Evolutionary conservation across 2,797 vertebrate species (phyloP).

Genomic region (Propithecus perrieri): DNA sequence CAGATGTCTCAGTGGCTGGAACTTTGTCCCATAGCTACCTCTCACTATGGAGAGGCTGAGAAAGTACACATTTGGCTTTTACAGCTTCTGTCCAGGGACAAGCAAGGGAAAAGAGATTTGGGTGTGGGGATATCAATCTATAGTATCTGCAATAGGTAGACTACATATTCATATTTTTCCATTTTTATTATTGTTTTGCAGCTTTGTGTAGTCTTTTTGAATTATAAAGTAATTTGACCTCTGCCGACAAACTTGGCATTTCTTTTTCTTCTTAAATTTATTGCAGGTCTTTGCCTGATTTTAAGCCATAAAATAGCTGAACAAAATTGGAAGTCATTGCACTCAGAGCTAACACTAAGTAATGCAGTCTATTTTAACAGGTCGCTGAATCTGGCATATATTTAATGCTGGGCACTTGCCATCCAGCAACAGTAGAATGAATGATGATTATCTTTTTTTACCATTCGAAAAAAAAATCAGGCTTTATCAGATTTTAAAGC

Average conservation of each 20-base stretch:
- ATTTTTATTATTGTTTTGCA: conserved; percentile 6
- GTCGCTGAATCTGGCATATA: neutral
- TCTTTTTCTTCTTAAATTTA: conserved; percentile 18
- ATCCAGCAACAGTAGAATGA: conserved; percentile 32
- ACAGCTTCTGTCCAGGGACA: neutral
- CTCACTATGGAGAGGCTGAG: neutral
- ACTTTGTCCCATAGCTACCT: neutral
- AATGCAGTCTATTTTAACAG: conserved; percentile 42
- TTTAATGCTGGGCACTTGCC: conserved; percentile 22
- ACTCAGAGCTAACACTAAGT: conserved; percentile 30
- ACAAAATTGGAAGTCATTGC: conserved; percentile 35
- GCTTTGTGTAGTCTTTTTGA: neutral
- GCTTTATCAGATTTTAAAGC: conserved; percentile 23
- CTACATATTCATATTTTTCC: neutral
- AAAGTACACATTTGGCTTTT: neutral
- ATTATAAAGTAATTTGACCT: conserved; percentile 29
- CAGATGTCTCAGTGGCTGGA: neutral
- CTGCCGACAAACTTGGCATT: conserved; percentile 1
- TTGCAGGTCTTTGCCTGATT: conserved; percentile 21
- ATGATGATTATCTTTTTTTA: conserved; percentile 34
- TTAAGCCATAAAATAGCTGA: conserved; percentile 40
- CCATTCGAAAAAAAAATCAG: neutral
- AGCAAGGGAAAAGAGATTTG: neutral
- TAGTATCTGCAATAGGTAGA: neutral
- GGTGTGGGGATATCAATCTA: neutral